These are phyloP conservation scores for Drosophila limbata DNA, from an alignment of 2,888 invertebrate genomes.

Conservation along the genomic window DNA sequence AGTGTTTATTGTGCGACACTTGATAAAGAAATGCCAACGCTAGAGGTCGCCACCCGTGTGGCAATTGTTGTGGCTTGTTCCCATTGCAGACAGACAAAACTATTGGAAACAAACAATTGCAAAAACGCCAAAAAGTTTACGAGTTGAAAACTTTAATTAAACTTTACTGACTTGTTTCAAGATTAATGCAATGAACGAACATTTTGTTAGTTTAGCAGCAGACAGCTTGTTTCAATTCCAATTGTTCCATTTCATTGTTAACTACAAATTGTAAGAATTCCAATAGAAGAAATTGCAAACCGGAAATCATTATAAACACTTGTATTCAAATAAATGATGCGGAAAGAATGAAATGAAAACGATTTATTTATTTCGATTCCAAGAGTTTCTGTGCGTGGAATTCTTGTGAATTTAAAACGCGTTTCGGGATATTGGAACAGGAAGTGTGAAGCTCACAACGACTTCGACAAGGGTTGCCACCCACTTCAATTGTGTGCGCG, in stretches of 20 bases:
- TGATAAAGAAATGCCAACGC: slow-evolving; percentile 54
- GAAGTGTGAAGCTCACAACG: slow-evolving; percentile 4
- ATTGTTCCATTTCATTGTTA: not conserved
- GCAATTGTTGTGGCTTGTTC: slow-evolving; percentile 47
- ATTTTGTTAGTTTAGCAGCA: not conserved
- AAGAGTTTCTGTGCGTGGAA: not conserved
- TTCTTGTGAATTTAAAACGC: slow-evolving; percentile 9
- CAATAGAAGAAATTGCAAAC: not conserved
- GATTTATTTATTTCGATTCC: not conserved
- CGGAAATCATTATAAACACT: not conserved
- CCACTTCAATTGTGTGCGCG: slow-evolving; percentile 45
- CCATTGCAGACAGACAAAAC: slow-evolving; percentile 15
- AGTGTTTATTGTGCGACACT: slow-evolving; percentile 54
- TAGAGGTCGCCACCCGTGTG: slow-evolving; percentile 52
- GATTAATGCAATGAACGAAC: not conserved
- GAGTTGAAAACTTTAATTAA: not conserved
- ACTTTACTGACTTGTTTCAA: not conserved
- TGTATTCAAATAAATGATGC: slow-evolving; percentile 3
- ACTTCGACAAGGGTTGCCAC: slow-evolving; percentile 33
- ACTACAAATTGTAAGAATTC: not conserved
- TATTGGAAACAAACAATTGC: not conserved
- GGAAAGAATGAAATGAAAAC: slow-evolving; percentile 2
- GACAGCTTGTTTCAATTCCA: not conserved
- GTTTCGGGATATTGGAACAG: slow-evolving; percentile 24
- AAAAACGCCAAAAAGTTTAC: slow-evolving; percentile 5